Base-by-base conservation (phyloP, 2,888 invertebrate species). In the Cosmia pyralina region DNA sequence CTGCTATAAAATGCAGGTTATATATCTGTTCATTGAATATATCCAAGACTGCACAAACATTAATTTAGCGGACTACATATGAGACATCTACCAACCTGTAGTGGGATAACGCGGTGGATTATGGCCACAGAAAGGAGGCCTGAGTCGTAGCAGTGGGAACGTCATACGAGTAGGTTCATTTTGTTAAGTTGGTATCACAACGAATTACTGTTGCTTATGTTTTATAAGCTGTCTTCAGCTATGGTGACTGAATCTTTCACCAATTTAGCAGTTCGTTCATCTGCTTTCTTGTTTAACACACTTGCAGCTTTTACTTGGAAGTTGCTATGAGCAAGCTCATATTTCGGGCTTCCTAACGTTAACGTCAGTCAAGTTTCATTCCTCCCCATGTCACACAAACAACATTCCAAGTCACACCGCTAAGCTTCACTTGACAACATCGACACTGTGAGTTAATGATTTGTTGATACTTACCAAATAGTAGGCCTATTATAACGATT, bases 401-500 rank as follows among this genome's bases (percentile, higher is more conserved):
- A 84, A 75, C 78, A 84, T 82, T 77, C 67, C 79, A 84, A 60
- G 53, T 62, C 76, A 75, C 69, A 76, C 79, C 60, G 65, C 81
- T 86, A 85, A 85, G 83, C 81, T 82, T 85, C 82, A 88, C 86
- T 83, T 79, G 72, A 90, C 90, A 90, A 90, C 89, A 90, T 83
- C 85, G 59, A 90, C n/a, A n/a, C n/a, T 59, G 83, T 79, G 22
- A 64, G 64, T 38, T 57, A 62, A 22, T 46, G 71, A 77, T 67
- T 48, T 4, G 15, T 53, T 64, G 62, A 63, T 50, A 97, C 98
- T 98, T 97, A 98, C 99, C 98, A 94, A 98, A 98, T 91, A 99
- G 97, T 91, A 99, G 98, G 89, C 98, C 98, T 90, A 98, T 96
- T 93, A 98, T 97, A 85, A 98, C 97, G 89, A 98, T 96, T 79